Evolutionary conservation across 2,888 invertebrate genomes (phyloP), one percentile per base, ranked within the genome.

Genomic region (Eupithecia vulgata): DNA sequence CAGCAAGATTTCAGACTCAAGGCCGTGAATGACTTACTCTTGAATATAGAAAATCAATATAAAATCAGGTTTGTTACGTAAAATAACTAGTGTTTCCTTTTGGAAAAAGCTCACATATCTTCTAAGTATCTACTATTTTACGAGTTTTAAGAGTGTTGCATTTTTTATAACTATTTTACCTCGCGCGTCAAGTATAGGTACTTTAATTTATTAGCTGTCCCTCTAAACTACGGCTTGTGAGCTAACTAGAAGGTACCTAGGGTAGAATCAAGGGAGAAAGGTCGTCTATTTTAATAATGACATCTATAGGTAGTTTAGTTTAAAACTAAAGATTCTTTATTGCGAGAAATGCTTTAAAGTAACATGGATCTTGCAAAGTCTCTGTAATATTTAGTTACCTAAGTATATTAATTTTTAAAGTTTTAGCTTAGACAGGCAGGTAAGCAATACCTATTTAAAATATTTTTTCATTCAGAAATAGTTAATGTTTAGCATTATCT

Each of bases 1-100:
- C 72, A 75, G 52, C 68, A 72, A 12, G 72, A 72, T 65, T 35
- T 17, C 45, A 35, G 59, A 48, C 64, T 45, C 17, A 68, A 65
- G 25, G 61, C 61, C 5, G 61, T 68, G 5, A 34, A 72, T 25
- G 68, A 61, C 17, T 35, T 72, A 42, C 12, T 25, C 17, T 45
- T 64, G 12, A 62, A 52, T 6, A 37, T 69, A 37, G 35, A 67
- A 12, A 35, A 52, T 52, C 21, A 62, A 48, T 48, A 52, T 34
- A 40, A 71, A 34, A 34, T 34, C 25, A 71, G 21, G 13, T 72
- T 52, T 25, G 17, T 52, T 5, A 66, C 7, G 8, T 61, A 7
- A 34, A 2, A 61, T 34, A 25, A 12, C 12, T 25, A 25, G 57
- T 57, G 25, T 0, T 57, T 57, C 5, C 12, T 25, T 57, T 57